Conservation (phyloP, 35 echinoderm and acorn worm species). For the Ophiothrix spiculata region DNA sequence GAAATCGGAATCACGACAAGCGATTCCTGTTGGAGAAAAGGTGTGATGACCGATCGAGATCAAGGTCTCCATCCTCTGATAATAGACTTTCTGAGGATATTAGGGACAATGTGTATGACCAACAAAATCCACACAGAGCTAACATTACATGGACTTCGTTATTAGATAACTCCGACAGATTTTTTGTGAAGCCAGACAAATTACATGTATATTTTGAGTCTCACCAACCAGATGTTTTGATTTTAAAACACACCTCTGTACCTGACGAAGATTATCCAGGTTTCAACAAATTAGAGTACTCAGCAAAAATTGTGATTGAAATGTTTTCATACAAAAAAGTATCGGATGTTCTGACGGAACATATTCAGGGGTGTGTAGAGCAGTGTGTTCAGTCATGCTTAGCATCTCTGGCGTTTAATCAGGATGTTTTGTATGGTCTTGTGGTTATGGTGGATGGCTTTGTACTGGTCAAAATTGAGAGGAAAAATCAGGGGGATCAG, state of each 20-base stretch:
- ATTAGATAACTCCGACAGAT: too few relatives aligned
- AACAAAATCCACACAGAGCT: too few relatives aligned
- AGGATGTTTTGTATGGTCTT: neutral
- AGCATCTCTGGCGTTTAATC: neutral
- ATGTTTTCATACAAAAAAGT: neutral
- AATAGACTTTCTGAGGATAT: too few relatives aligned
- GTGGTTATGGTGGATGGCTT: neutral
- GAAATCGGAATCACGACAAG: too few relatives aligned
- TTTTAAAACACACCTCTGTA: neutral
- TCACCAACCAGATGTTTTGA: too few relatives aligned
- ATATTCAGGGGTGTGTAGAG: neutral
- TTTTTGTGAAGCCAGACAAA: too few relatives aligned
- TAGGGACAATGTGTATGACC: too few relatives aligned
- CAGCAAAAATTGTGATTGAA: neutral
- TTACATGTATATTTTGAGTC: too few relatives aligned
- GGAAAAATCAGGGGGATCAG: neutral
- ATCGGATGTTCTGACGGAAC: neutral
- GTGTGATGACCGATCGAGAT: too few relatives aligned
- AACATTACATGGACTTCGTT: too few relatives aligned
- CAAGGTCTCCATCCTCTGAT: too few relatives aligned
- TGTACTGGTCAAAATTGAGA: neutral
- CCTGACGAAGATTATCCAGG: neutral
- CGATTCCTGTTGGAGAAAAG: too few relatives aligned
- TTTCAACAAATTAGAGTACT: neutral
- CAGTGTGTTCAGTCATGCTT: constrained; percentile 2